Evolutionary conservation across 2,113 vertebrate species (phyloP), one percentile per base, ranked within the genome.

Genomic region (Onychorhynchus coronatus): DNA sequence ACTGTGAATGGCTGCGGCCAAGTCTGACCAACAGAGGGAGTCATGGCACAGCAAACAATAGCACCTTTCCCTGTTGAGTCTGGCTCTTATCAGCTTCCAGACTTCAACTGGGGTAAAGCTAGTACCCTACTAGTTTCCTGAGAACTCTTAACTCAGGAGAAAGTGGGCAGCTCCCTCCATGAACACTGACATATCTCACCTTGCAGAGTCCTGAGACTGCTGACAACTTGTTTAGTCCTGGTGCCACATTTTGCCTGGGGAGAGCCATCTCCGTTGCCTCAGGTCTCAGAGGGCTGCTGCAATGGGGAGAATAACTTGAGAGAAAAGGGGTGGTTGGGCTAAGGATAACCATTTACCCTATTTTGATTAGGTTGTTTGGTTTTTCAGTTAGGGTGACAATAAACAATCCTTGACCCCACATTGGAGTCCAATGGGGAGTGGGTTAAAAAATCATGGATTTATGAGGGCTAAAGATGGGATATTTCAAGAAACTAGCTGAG

Each of bases 111-210:
- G 7, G 23, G 42, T 31, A 10, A 44, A 47, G 22, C 16, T 44
- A 23, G 8, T 22, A 55, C 25, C 5, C 8, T 17, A 11, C 50
- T 27, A 52, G 50, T 52, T 52, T 52, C 0, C 1, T 3, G 6
- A n/a, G 39, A 44, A 23, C 10, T 49, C 31, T 18, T 67, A 35
- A 14, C 6, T 39, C 18, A n/a, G 17, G 10, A 18, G 19, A 19
- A 58, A 47, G 10, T 3, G 13, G 28, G 15, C 15, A 47, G 9
- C 9, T 42, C 23, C 31, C 31, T 42, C 46, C 18, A 17, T 39
- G 19, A 42, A 11, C n/a, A 41, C 14, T 52, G 25, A 52, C 15
- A 52, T 59, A 35, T 44, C 11, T 55, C 20, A 2, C 28, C 8
- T 6, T 56, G 31, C 20, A 61, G 31, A 72, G 17, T 11, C 14